These are phyloP conservation scores for Platycheirus rosarum DNA, from an alignment of 2,888 invertebrate genomes.

Conservation along the genomic window DNA sequence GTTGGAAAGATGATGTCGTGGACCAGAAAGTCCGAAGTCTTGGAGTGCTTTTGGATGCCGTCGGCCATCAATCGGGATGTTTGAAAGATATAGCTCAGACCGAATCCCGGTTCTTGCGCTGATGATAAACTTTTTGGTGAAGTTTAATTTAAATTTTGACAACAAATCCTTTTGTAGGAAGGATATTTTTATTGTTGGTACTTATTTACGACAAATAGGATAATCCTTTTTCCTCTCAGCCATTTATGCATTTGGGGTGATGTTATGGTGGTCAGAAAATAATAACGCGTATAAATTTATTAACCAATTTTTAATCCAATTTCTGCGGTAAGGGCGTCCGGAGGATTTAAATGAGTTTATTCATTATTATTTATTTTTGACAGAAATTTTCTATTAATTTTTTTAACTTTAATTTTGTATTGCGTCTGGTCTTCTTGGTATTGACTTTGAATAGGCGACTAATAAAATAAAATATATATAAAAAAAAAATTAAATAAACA, in stretches of 20 bases:
- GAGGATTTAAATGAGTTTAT: slow-evolving; percentile 51
- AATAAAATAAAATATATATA: slow-evolving; percentile 21
- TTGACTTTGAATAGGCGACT: slow-evolving; percentile 30
- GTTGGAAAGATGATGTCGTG: too few species aligned
- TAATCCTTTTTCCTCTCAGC: not conserved
- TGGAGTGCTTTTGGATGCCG: too few species aligned
- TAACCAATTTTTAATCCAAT: slow-evolving; percentile 24
- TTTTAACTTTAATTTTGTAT: not conserved
- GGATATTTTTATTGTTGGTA: too few species aligned
- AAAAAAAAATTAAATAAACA: slow-evolving; percentile 25
- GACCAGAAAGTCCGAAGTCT: too few species aligned
- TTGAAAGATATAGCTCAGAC: too few species aligned
- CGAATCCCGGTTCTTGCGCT: too few species aligned
- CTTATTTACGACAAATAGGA: not conserved
- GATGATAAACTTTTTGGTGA: too few species aligned
- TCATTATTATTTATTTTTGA: slow-evolving; percentile 46
- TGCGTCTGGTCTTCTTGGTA: slow-evolving; percentile 20
- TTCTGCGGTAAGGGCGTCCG: not conserved
- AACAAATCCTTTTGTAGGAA: too few species aligned
- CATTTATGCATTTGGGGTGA: slow-evolving; percentile 12
- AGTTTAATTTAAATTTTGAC: too few species aligned
- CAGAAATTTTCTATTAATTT: slow-evolving; percentile 30
- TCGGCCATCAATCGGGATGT: too few species aligned
- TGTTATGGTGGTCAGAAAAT: slow-evolving; percentile 3
- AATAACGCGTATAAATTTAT: slow-evolving; percentile 10